phyloP scores from a whole-genome alignment of 2,113 vertebrate species.

The Platanista minor region DNA sequence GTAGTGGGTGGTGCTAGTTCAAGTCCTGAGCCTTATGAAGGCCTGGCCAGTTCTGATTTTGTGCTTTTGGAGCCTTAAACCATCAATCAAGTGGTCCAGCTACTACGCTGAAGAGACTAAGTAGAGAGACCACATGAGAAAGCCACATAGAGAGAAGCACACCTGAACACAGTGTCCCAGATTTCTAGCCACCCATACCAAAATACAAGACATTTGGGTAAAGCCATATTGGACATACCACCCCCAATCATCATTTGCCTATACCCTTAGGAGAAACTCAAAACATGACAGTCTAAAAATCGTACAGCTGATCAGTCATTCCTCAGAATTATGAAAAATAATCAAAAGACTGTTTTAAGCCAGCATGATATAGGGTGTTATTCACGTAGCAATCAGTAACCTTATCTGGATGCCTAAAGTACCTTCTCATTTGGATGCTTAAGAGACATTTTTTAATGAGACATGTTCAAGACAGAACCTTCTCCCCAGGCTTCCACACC shows the following conservation, averaged over 20 bases:
- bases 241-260: neutral
- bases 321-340: neutral
- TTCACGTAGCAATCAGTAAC: neutral
- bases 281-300: neutral
- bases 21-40: neutral
- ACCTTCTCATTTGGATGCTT: neutral
- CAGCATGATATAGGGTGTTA: neutral
- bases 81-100: neutral
- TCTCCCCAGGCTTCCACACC: neutral
- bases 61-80: neutral
- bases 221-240: neutral
- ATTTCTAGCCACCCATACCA: neutral
- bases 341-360: neutral
- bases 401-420: neutral
- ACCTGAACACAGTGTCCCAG: rapidly evolving
- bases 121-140: neutral
- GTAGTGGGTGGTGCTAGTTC: neutral
- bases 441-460: neutral
- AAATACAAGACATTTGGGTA: neutral
- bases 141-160: neutral
- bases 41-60: neutral
- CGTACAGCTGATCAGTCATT: neutral
- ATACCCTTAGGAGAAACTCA: neutral
- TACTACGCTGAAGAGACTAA: neutral
- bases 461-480: neutral